A percentile compares a stretch with the other conserved stretches of the same genome.
phyloP scores from a whole-genome alignment of 2,797 vertebrate genomes.

The Gymnothorax reevesii region DNA sequence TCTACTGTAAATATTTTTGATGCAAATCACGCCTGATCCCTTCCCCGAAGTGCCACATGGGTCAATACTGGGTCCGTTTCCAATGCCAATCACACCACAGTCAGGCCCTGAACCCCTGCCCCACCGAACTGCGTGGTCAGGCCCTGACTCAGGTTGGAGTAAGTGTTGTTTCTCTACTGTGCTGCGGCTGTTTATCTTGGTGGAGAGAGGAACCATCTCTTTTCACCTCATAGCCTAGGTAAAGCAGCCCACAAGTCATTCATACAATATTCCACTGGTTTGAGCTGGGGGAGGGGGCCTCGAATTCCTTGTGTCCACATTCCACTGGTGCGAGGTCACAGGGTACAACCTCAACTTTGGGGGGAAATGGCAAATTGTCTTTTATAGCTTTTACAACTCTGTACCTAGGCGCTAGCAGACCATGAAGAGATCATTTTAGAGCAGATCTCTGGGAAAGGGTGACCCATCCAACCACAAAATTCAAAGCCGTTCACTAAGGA shows the following conservation, averaged over 20 bases:
- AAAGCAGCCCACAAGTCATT: slow-evolving; percentile 28
- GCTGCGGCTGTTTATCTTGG: slow-evolving; percentile 73
- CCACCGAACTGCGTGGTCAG: slow-evolving; percentile 55
- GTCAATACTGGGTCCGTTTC: slow-evolving; percentile 3
- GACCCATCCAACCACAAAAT: not conserved
- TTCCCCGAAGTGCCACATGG: slow-evolving; percentile 59
- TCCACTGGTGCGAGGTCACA: slow-evolving; percentile 45
- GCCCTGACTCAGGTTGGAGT: slow-evolving; percentile 75
- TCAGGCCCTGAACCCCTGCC: not conserved
- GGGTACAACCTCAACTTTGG: not conserved
- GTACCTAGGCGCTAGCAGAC: slow-evolving; percentile 16
- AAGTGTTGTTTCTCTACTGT: slow-evolving; percentile 42
- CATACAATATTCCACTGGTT: slow-evolving; percentile 38
- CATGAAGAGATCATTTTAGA: slow-evolving; percentile 18
- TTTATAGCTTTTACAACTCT: not conserved
- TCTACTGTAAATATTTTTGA: not conserved
- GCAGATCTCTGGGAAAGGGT: not conserved
- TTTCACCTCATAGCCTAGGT: slow-evolving; percentile 19
- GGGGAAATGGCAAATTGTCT: not conserved
- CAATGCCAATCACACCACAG: slow-evolving; percentile 1
- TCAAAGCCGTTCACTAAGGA: not conserved
- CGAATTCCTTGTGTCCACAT: slow-evolving; percentile 33
- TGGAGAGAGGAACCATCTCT: not conserved
- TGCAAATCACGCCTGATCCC: slow-evolving; percentile 45
- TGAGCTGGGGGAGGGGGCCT: slow-evolving; percentile 32